Evolutionary conservation across 1,140 invertebrate genomes (phyloP), one percentile per base, ranked within the genome.

Genomic region (Caenorhabditis latens): DNA sequence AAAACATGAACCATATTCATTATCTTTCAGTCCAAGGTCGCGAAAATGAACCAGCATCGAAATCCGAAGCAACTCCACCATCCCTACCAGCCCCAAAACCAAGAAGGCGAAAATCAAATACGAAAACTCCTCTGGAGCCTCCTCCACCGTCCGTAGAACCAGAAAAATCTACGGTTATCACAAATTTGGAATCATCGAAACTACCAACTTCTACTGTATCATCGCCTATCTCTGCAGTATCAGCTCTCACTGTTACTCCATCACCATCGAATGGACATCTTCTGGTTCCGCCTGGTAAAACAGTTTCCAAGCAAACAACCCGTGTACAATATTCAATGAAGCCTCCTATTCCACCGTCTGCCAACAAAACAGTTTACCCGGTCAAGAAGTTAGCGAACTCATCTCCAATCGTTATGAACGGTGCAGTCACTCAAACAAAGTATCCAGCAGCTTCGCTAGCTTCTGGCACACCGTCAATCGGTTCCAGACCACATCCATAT

Each of bases 261-360:
- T 32, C 65, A 71, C 65, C 65, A 46, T 21, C 32, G 11, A 71
- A 71, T 42, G 65, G 65, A 19, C n/a, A 46, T 46, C 14, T 71
- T 13, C 3, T 9, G 11, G 13, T 46, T 71, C 65, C 65, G 2
- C 16, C 40, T 13, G 65, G 40, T 19, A 71, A 71, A 19, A 46
- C 65, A 19, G n/a, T 46, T 4, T 13, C 19, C 4, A 71, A 46
- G 42, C 8, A 8, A 71, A 42, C 40, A 19, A 32, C 32, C 32
- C 65, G 65, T 46, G 65, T 71, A 11, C 21, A 19, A 42, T 46
- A 71, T 71, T 71, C 63, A 16, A 16, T 24, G 40, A 71, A 46
- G 19, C 40, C 65, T 9, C 65, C n/a, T 7, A 46, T n/a, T 8
- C 11, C 42, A 19, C 65, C 40, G 8, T 46, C 4, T 46, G 40